phyloP scores from a whole-genome alignment of 1,140 invertebrate genomes.

The Ptiloglossa arizonensis region DNA sequence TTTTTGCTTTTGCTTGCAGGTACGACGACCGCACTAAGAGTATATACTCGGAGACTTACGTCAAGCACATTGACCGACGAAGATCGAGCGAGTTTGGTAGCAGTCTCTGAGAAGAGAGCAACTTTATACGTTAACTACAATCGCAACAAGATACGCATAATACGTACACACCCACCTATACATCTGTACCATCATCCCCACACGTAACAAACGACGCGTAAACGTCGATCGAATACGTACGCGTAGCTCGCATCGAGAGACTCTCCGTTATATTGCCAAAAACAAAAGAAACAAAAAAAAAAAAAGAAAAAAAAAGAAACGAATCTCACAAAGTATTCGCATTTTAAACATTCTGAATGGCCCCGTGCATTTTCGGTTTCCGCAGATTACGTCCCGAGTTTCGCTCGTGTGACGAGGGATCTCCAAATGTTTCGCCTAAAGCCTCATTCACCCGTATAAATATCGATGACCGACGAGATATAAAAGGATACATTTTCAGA shows the following conservation, averaged over 20 bases:
- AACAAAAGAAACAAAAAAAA: neutral
- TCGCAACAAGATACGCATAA: constrained; percentile 42
- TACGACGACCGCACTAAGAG: constrained; percentile 88
- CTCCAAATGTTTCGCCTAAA: neutral
- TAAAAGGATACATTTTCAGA: neutral
- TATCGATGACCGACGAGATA: neutral
- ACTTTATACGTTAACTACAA: constrained; percentile 45
- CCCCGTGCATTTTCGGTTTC: constrained; percentile 16
- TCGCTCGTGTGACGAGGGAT: neutral
- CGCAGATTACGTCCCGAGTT: neutral
- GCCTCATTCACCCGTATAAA: neutral
- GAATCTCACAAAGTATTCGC: constrained; percentile 20
- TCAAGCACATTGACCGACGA: constrained; percentile 84
- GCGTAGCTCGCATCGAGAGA: constrained; percentile 38
- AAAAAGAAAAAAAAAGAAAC: constrained; percentile 1
- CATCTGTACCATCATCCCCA: constrained; percentile 18
- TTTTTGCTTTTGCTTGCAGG: constrained; percentile 70
- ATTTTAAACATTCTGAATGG: constrained; percentile 3
- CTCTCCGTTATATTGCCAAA: constrained; percentile 43
- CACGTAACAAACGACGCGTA: neutral
- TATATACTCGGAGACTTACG: constrained; percentile 88
- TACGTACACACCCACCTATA: constrained; percentile 16
- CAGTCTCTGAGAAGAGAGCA: constrained; percentile 85
- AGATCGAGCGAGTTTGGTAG: constrained; percentile 85
- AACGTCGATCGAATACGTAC: constrained; percentile 11